Percentiles rank a stretch among this genome's conserved stretches.
Conservation (phyloP, 1,140 invertebrate species). For the Trissolcus basalis region DNA sequence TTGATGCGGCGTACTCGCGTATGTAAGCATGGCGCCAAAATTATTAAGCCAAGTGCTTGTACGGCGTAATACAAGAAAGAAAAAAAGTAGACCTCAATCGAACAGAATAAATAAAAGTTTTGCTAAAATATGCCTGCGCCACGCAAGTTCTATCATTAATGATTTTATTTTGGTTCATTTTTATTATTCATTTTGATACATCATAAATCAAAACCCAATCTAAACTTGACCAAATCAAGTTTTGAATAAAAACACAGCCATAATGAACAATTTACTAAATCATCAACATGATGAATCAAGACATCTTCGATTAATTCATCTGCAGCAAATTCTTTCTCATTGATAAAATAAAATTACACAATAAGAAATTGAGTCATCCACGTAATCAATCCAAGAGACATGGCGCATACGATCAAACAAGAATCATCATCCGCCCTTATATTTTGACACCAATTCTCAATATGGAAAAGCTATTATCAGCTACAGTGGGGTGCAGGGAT, state of each 20-base stretch:
- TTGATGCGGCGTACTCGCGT: slow-evolving; percentile 50
- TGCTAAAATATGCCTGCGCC: no score
- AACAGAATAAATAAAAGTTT: slow-evolving; percentile 32
- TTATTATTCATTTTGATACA: slow-evolving; percentile 19
- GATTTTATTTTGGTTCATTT: no score
- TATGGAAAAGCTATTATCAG: slow-evolving; percentile 26
- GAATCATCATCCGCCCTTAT: no score
- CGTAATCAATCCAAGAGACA: no score
- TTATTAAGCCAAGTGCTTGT: slow-evolving; percentile 56
- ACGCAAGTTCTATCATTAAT: no score
- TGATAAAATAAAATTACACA: no score
- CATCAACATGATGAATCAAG: slow-evolving; percentile 29
- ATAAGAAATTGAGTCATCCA: no score
- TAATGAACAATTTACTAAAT: no score
- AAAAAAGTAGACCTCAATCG: slow-evolving; percentile 13
- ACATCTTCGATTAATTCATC: slow-evolving; percentile 29
- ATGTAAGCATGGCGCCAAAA: slow-evolving; percentile 60
- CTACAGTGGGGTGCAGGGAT: slow-evolving; percentile 21
- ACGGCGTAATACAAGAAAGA: slow-evolving; percentile 41
- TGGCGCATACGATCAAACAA: no score
- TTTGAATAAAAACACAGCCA: no score
- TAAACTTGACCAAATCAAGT: slow-evolving; percentile 15
- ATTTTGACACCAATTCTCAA: background rate
- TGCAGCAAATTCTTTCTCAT: no score
- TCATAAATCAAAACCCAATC: slow-evolving; percentile 9